Conservation (phyloP, 2,113 vertebrate genomes). For the Zeus faber region DNA sequence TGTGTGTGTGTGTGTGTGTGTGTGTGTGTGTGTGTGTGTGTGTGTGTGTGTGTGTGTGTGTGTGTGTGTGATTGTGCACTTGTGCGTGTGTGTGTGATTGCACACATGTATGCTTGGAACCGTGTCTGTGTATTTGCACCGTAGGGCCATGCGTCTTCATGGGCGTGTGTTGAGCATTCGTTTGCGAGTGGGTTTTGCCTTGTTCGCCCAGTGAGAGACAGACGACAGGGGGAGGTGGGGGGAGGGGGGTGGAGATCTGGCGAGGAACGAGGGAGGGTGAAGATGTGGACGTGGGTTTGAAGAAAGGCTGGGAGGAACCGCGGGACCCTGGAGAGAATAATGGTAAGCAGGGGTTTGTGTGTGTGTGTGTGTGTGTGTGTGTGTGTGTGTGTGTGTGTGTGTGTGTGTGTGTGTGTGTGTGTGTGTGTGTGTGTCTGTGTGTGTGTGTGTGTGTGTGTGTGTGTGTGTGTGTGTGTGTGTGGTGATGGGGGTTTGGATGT, state of each 20-base stretch:
- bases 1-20: slow-evolving; percentile 19
- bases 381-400: slow-evolving; percentile 4
- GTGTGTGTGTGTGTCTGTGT: slow-evolving; percentile 8
- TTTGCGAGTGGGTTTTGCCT: slow-evolving; percentile 13
- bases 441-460: slow-evolving; percentile 3
- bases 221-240: background rate
- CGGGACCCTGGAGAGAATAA: background rate
- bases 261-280: background rate
- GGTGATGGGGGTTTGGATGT: slow-evolving; percentile 43
- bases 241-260: background rate
- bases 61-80: slow-evolving; percentile 21
- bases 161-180: slow-evolving; percentile 16
- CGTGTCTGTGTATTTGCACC: slow-evolving; percentile 21
- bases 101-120: too few relatives aligned
- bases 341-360: slow-evolving; percentile 25
- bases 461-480: slow-evolving; percentile 20
- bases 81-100: slow-evolving; percentile 2
- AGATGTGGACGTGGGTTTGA: background rate
- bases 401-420: slow-evolving; percentile 19
- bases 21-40: slow-evolving; percentile 10
- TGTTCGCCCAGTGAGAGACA: slow-evolving; percentile 2
- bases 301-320: background rate
- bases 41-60: slow-evolving; percentile 23
- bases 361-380: slow-evolving; percentile 17
- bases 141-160: background rate